These are phyloP conservation scores for Zaprionus camerounensis DNA, from an alignment of 1,140 invertebrate species.

Conservation along the genomic window DNA sequence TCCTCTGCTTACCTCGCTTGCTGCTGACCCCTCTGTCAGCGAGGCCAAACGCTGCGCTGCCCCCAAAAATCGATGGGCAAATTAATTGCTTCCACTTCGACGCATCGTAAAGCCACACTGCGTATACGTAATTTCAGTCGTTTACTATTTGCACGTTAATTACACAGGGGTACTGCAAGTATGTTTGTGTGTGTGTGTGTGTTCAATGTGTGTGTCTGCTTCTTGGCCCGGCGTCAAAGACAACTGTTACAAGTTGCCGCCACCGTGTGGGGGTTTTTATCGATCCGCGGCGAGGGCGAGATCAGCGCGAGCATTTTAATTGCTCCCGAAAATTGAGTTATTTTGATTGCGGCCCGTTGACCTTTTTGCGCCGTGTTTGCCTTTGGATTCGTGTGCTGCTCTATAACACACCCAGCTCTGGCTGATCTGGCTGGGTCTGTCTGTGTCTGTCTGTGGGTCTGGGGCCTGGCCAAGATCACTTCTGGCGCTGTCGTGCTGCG, in stretches of 20 bases:
- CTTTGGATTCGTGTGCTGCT: slow-evolving; percentile 15
- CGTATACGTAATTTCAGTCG: slow-evolving; percentile 71
- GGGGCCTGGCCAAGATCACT: slow-evolving; percentile 68
- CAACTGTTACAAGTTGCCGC: slow-evolving; percentile 67
- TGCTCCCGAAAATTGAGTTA: slow-evolving; percentile 81
- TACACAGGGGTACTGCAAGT: slow-evolving; percentile 62
- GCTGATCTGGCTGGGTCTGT: neutral
- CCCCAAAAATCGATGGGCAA: slow-evolving; percentile 63
- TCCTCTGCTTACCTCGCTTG: neutral
- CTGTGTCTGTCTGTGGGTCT: neutral
- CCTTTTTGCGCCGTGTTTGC: slow-evolving; percentile 58
- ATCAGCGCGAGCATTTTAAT: slow-evolving; percentile 72
- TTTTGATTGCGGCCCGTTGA: slow-evolving; percentile 80
- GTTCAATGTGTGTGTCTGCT: neutral
- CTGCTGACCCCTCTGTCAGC: slow-evolving; percentile 51
- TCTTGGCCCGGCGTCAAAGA: slow-evolving; percentile 31
- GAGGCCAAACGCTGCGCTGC: slow-evolving; percentile 50
- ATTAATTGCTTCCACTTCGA: slow-evolving; percentile 68
- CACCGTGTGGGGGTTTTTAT: slow-evolving; percentile 65
- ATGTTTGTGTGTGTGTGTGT: neutral
- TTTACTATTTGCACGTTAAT: slow-evolving; percentile 77
- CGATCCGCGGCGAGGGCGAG: slow-evolving; percentile 17
- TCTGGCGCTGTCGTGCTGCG: slow-evolving; percentile 70
- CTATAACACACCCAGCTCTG: slow-evolving; percentile 67
- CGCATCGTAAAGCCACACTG: slow-evolving; percentile 42